Conservation (phyloP, 1,140 invertebrate species). For the Ceratosolen fusciceps region DNA sequence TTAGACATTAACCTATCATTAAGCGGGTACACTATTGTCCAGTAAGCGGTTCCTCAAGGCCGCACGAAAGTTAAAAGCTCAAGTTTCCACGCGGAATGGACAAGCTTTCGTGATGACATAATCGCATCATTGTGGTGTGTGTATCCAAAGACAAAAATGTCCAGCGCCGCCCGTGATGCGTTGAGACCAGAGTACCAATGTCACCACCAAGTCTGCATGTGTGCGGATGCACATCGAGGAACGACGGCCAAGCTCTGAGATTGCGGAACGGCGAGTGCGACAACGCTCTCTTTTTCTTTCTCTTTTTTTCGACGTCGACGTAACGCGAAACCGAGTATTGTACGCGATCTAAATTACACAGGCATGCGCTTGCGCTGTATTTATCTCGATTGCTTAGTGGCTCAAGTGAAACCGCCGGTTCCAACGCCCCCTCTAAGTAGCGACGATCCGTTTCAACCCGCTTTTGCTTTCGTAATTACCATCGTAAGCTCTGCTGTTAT, state of each 20-base stretch:
- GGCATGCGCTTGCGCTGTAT: slow-evolving; percentile 49
- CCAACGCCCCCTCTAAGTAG: background rate
- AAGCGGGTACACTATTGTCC: background rate
- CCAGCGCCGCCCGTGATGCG: background rate
- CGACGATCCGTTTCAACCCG: slow-evolving; percentile 55
- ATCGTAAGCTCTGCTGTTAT: slow-evolving; percentile 6
- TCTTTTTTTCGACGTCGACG: slow-evolving; percentile 45
- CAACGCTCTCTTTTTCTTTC: slow-evolving; percentile 20
- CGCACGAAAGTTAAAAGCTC: background rate
- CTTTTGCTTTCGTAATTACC: slow-evolving; percentile 19
- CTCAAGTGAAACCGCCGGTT: background rate
- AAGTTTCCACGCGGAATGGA: background rate
- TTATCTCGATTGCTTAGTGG: slow-evolving; percentile 23
- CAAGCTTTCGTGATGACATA: background rate
- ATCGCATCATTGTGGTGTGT: background rate
- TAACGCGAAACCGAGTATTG: slow-evolving; percentile 60
- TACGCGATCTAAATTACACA: slow-evolving; percentile 57
- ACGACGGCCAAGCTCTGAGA: slow-evolving; percentile 21
- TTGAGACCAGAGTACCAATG: slow-evolving; percentile 52
- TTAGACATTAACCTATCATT: background rate
- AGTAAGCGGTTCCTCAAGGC: background rate
- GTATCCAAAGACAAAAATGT: background rate
- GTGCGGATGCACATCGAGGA: background rate
- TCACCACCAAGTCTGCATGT: slow-evolving; percentile 52
- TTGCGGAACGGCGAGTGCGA: slow-evolving; percentile 52